Evolutionary conservation across 2,797 vertebrate genomes (phyloP), one percentile per base, ranked within the genome.

Genomic region (Odontamblyopus lacepedii): DNA sequence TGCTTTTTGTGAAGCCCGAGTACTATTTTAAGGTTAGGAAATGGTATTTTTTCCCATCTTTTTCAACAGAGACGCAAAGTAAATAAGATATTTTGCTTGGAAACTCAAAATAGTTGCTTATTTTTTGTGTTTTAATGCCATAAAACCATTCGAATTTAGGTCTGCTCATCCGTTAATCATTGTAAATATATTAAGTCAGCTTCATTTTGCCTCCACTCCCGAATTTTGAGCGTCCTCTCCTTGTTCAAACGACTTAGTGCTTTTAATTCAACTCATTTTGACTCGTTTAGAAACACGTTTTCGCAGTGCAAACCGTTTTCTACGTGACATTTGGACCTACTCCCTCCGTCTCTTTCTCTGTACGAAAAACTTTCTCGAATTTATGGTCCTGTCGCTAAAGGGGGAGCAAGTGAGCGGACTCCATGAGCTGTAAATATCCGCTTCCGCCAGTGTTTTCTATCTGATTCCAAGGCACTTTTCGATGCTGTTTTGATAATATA

Each of bases 251-350:
- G 2, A 18, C 27, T 61, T 27, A 30, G 18, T 6, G 16, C 26
- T 6, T 60, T 16, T 13, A 30, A 60, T 13, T 30, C 13, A 30
- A 30, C 2, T 61, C 59, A 29, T 27, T 61, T 61, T 61, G 32
- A 32, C 59, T 30, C 5, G 2, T 30, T 16, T 7, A 30, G 59
- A 32, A 1, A 16, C 16, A 0, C 18, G 18, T 61, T 29, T 60
- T 61, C 4, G 23, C 7, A 19, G 27, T 29, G 27, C 8, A 76
- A 80, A 77, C 78, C 72, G 62, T 83, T 86, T 87, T 87, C 72
- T 85, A 82, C 67, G 9, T 73, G 69, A 89, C 90, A 88, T 94
- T 92, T 92, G 85, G 85, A 86, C 74, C 78, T 55, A 73, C 64
- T 76, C 0, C 65, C 73, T 74, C 62, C 71, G 62, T 67, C 55